Percentiles rank a stretch among this genome's conserved stretches.
These are phyloP conservation scores for Ginglymostoma cirratum DNA, from an alignment of 2,113 vertebrate species.

Conservation along the genomic window DNA sequence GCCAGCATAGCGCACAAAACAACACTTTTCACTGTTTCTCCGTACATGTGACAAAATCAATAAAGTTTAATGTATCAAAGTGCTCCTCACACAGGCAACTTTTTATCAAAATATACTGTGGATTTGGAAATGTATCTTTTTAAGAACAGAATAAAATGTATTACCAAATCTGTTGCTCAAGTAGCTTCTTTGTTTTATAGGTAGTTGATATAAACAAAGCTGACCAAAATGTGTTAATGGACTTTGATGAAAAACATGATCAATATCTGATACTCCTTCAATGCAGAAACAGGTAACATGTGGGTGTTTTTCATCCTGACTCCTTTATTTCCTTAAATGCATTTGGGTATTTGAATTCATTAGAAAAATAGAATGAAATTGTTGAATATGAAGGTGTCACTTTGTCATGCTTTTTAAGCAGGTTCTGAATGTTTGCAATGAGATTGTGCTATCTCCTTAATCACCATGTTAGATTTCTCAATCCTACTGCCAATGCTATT, in stretches of 20 bases:
- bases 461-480: not conserved
- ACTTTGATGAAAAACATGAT: conserved; percentile 80
- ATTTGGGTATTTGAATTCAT: conserved; percentile 31
- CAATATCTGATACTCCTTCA: conserved; percentile 89
- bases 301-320: conserved; percentile 6
- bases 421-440: not conserved
- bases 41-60: not conserved
- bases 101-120: not conserved
- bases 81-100: not conserved
- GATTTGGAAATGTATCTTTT: not conserved
- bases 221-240: conserved; percentile 61
- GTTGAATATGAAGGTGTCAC: not conserved
- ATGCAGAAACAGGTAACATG: conserved; percentile 80
- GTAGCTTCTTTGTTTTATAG: conserved; percentile 43
- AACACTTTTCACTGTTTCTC: too few relatives aligned
- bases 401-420: not conserved
- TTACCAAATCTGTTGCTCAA: not conserved
- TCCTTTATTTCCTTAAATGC: conserved; percentile 45
- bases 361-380: not conserved
- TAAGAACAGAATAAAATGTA: not conserved
- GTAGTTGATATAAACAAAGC: conserved; percentile 47
- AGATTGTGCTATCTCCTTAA: not conserved
- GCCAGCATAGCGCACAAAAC: too few relatives aligned
- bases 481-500: not conserved
- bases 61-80: not conserved